These are phyloP conservation scores for Oryctolagus cuniculus DNA, from an alignment of 2,113 vertebrate species.

Conservation along the genomic window mOryCun1.1 NC_091450.1:13140001-13140500, in stretches of 20 bases:
- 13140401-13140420: background rate
- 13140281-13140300: background rate
- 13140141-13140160: background rate
- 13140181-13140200: background rate
- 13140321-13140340: background rate
- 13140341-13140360: background rate
- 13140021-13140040: background rate
- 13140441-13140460: background rate
- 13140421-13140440: background rate
- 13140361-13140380: background rate
- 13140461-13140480: background rate
- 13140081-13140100: background rate
- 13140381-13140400: background rate
- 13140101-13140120: background rate
- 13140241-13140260: no score
- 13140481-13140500: background rate
- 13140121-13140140: background rate
- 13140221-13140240: background rate
- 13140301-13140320: background rate
- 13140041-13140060: background rate
- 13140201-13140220: background rate
- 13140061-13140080: rapidly evolving
- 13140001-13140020: rapidly evolving
- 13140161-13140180: background rate
- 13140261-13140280: background rate